Evolutionary conservation across 2,888 invertebrate species (phyloP).

Genomic region (Trilocha varians): DNA sequence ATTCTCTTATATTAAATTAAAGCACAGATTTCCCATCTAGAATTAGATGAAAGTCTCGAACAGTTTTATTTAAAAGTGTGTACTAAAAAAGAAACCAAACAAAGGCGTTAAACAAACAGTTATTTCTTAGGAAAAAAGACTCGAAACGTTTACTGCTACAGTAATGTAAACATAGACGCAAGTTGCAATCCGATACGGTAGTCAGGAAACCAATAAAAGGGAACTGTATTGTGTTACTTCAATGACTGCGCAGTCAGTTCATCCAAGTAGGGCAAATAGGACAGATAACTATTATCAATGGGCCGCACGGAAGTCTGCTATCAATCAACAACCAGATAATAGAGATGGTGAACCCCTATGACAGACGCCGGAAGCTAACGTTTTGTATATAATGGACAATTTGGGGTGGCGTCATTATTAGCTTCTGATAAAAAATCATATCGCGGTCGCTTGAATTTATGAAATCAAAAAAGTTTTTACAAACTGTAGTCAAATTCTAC

Average conservation of each 20-base stretch:
- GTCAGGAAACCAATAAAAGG: constrained; percentile 31
- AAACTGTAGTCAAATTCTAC: neutral
- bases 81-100: too few relatives aligned
- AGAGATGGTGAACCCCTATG: constrained; percentile 52
- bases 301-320: constrained; percentile 51
- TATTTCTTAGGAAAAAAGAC: neutral
- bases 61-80: too few relatives aligned
- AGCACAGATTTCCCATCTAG: constrained; percentile 5
- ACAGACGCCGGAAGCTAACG: constrained; percentile 46
- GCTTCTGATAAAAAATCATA: neutral
- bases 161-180: neutral
- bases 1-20: constrained; percentile 25
- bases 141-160: neutral
- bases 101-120: neutral
- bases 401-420: constrained; percentile 14
- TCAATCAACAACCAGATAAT: constrained; percentile 62
- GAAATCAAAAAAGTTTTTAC: neutral
- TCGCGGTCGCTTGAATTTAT: neutral
- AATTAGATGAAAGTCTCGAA: neutral
- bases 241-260: constrained; percentile 7
- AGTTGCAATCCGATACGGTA: constrained; percentile 28
- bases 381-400: constrained; percentile 20
- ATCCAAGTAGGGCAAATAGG: constrained; percentile 34
- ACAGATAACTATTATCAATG: constrained; percentile 39
- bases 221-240: constrained; percentile 17